Percentiles rank a stretch among this genome's conserved stretches.
Evolutionary conservation across 1,140 invertebrate species (phyloP).

Genomic region (Neotoxoptera formosana): DNA sequence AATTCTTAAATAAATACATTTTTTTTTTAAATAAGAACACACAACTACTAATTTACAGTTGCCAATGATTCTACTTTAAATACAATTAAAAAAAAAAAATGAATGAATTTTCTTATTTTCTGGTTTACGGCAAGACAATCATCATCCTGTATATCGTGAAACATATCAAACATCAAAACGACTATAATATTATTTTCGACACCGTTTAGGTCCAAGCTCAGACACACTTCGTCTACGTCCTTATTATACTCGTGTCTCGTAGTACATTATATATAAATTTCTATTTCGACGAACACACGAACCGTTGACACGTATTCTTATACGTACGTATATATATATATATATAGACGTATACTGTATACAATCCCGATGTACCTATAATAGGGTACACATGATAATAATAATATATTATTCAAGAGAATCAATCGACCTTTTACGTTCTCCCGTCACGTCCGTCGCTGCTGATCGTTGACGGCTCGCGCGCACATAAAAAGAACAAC

Average conservation of each 20-base stretch:
- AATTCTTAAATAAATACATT: neutral
- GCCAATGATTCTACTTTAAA: neutral
- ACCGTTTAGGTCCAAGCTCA: neutral
- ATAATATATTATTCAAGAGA: slow-evolving; percentile 6
- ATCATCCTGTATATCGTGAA: neutral
- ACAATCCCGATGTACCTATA: too few relatives aligned
- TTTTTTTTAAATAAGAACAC: too few relatives aligned
- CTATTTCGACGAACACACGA: neutral
- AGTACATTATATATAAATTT: neutral
- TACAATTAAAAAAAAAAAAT: neutral
- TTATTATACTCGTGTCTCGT: neutral
- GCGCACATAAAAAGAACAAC: neutral
- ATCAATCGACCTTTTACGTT: neutral
- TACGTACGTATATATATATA: too few relatives aligned
- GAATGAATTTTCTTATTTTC: neutral
- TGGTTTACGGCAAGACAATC: neutral
- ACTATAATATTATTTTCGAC: neutral
- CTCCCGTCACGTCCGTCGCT: neutral
- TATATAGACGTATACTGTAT: neutral
- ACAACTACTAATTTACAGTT: too few relatives aligned
- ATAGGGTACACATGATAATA: too few relatives aligned
- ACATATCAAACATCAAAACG: neutral
- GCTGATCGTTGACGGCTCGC: neutral
- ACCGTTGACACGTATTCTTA: neutral
- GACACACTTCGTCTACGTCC: neutral